Conservation (phyloP, 2,113 vertebrate species). For the Sapayoa aenigma region DNA sequence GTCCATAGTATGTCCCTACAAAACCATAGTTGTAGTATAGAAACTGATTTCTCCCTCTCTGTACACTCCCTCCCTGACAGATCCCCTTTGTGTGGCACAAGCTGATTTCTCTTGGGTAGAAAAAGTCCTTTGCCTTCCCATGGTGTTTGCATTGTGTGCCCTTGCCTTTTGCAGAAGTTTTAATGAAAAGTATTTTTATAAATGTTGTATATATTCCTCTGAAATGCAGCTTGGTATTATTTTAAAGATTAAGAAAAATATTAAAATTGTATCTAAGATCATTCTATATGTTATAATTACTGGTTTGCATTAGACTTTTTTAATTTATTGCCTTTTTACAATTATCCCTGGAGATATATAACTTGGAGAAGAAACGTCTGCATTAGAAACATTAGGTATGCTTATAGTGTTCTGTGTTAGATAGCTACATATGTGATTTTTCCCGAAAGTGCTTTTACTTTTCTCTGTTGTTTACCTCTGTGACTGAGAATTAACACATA, state of each 20-base stretch:
- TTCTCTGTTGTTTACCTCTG: conserved; percentile 76
- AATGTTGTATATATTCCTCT: conserved; percentile 46
- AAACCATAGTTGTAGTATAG: background rate
- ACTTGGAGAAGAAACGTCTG: conserved; percentile 86
- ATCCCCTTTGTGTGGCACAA: background rate
- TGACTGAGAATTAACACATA: conserved; percentile 65
- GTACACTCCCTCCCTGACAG: background rate
- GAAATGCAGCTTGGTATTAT: conserved; percentile 35
- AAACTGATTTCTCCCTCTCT: background rate
- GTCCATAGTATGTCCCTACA: background rate
- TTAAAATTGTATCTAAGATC: conserved; percentile 60
- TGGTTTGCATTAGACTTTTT: conserved; percentile 78
- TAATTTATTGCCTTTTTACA: conserved; percentile 84
- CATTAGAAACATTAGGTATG: conserved; percentile 88
- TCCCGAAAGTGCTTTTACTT: conserved; percentile 74
- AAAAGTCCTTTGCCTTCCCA: background rate
- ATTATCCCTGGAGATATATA: conserved; percentile 83
- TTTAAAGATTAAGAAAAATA: conserved; percentile 17
- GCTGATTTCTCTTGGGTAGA: background rate
- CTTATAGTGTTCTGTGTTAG: conserved; percentile 81
- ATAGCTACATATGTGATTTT: conserved; percentile 81
- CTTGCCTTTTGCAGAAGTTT: background rate
- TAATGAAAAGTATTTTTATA: background rate
- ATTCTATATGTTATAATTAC: conserved; percentile 68
- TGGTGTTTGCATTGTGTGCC: background rate